phyloP scores from a whole-genome alignment of 2,888 invertebrate genomes.

The Leistus spinibarbis region DNA sequence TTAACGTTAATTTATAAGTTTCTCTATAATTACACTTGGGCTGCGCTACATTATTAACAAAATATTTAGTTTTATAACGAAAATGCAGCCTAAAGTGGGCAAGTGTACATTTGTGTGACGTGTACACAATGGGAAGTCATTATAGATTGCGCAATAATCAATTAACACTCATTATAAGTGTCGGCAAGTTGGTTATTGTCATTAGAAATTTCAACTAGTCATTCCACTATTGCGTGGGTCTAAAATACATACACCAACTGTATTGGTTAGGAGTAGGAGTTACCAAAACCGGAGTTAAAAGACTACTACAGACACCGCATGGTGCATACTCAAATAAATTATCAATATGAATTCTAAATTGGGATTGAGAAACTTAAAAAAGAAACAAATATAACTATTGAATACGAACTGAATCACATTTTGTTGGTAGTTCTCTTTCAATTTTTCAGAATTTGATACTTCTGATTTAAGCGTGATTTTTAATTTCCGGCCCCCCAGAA shows the following conservation, averaged over 20 bases:
- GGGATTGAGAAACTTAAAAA: not conserved
- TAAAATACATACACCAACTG: not conserved
- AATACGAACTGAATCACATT: too few species aligned
- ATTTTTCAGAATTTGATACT: too few species aligned
- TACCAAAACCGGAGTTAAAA: not conserved
- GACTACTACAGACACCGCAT: not conserved
- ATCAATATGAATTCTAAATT: not conserved
- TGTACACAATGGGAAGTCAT: conserved; percentile 23
- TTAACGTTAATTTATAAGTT: not conserved
- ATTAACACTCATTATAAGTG: conserved; percentile 29
- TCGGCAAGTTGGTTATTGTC: conserved; percentile 1
- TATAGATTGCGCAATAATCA: conserved; percentile 16
- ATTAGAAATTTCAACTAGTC: conserved; percentile 2
- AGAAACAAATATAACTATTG: too few species aligned
- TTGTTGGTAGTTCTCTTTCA: too few species aligned
- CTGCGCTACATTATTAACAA: too few species aligned
- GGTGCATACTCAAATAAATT: not conserved
- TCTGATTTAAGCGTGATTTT: too few species aligned
- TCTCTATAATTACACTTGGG: too few species aligned
- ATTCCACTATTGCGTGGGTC: not conserved
- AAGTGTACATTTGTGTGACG: conserved; percentile 11
- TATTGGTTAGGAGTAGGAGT: not conserved
- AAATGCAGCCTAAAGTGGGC: not conserved
- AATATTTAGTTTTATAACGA: too few species aligned
- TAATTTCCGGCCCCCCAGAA: too few species aligned